Base-by-base conservation (phyloP, 2,113 vertebrate species). In the Vulpes lagopus region DNA sequence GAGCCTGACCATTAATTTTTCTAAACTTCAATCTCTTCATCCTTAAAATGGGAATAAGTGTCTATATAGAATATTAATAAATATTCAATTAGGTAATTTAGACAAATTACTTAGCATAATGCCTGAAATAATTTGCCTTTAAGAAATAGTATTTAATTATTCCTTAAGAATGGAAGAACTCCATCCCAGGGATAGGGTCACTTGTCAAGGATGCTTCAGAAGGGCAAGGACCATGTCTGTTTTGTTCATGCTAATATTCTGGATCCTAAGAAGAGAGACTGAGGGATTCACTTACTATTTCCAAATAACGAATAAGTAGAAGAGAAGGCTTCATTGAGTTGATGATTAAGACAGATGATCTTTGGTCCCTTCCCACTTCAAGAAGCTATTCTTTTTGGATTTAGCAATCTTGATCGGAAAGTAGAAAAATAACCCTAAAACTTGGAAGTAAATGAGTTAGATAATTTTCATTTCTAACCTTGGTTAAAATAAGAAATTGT, bases 1-100 rank as follows among this genome's bases (percentile, higher is more conserved):
- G 51, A 83, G 16, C 6, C 11, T 8, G 16, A 11, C 1, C 5
- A n/a, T 91, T 73, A 43, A 49, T 74, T 38, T 86, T 91, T 83
- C 38, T 43, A 74, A 35, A 53, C 12, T 57, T 69, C 7, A 55
- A 25, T 59, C 67, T 81, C 19, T 71, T 78, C n/a, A 85, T 49
- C 38, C 35, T 84, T 90, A 96, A 95, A 93, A 83, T 60, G 22
- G 49, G 35, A 78, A n/a, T 73, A 92, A 80, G 14, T 35, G 43
- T 51, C 51, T 11, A 16, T 73, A 32, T 27, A 80, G 25, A 35
- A 76, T 71, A 91, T 49, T 55, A 64, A 49, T 38, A 88, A 85
- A 78, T 91, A 35, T 60, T 64, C 57, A 57, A 32, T 89, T 71
- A 84, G 22, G 9, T 76, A 84, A 83, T 43, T 67, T 43, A 16